A percentile compares a stretch with the other conserved stretches of the same genome.
phyloP scores from a whole-genome alignment of 2,113 vertebrate genomes.

The Alosa alosa region DNA sequence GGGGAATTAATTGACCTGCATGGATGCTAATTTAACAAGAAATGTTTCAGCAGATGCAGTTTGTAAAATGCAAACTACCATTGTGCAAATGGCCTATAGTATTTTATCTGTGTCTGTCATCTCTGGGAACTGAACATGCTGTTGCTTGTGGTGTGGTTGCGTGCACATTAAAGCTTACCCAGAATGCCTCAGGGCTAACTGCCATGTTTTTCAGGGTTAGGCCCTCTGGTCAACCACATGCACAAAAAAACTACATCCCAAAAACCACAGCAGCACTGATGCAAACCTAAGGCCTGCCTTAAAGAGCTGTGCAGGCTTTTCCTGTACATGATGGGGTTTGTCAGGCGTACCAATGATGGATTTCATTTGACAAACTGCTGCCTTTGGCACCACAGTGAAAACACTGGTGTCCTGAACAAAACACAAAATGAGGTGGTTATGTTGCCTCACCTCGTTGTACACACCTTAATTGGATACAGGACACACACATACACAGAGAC shows the following conservation, averaged over 20 bases:
- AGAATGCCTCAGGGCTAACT: not conserved
- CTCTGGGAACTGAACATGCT: not conserved
- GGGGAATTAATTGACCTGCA: too few species aligned
- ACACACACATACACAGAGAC: not conserved
- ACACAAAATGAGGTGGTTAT: not conserved
- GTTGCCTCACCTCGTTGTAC: not conserved
- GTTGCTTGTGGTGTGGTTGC: not conserved
- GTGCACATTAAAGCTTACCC: not conserved
- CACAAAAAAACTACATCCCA: not conserved
- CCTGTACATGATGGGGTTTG: not conserved
- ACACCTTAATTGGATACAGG: not conserved
- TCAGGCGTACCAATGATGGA: not conserved
- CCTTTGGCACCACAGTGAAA: not conserved
- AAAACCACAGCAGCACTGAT: not conserved
- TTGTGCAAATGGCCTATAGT: not conserved
- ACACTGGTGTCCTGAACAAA: not conserved
- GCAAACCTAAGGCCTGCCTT: not conserved
- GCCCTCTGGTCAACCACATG: conserved; percentile 39
- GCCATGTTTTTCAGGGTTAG: not conserved
- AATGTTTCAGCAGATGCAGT: not conserved
- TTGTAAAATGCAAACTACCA: not conserved
- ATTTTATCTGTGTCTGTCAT: not conserved
- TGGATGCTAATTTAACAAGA: not conserved
- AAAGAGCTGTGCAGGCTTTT: not conserved
- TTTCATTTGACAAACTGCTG: not conserved